Evolutionary conservation across 1,140 invertebrate species (phyloP).

Genomic region (Drosophila dunni): DNA sequence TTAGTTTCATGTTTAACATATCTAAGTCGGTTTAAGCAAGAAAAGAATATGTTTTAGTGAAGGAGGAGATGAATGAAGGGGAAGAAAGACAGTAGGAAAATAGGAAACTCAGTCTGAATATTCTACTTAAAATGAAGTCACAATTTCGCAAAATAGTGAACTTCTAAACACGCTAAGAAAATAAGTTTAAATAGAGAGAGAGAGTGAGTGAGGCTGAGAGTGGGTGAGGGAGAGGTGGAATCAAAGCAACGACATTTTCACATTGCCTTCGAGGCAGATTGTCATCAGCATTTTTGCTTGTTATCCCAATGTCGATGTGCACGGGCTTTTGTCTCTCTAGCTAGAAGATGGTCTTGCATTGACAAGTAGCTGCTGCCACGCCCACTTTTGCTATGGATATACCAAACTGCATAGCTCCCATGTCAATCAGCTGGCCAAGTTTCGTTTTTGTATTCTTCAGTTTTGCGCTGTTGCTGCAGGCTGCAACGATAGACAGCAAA

Average conservation of each 20-base stretch:
- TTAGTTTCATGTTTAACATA: slow-evolving; percentile 6
- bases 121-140: neutral
- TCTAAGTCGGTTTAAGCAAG: neutral
- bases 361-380: slow-evolving; percentile 25
- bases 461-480: slow-evolving; percentile 27
- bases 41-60: too few species aligned
- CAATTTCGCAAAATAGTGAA: neutral
- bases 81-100: too few species aligned
- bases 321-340: slow-evolving; percentile 10
- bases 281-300: slow-evolving; percentile 34
- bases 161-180: neutral
- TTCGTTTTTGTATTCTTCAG: slow-evolving; percentile 18
- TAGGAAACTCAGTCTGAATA: neutral
- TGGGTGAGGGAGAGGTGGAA: neutral
- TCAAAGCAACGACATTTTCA: slow-evolving; percentile 10
- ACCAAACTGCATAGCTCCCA: slow-evolving; percentile 21
- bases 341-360: slow-evolving; percentile 24
- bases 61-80: too few species aligned
- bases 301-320: neutral
- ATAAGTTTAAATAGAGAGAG: neutral
- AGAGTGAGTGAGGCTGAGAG: neutral
- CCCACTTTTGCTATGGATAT: slow-evolving; percentile 10
- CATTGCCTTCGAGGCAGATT: slow-evolving; percentile 4
- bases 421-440: slow-evolving; percentile 44
- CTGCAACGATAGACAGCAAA: slow-evolving; percentile 44